Base-by-base conservation (phyloP, 2,888 invertebrate genomes). In the Hirtodrosophila cameraria region DNA sequence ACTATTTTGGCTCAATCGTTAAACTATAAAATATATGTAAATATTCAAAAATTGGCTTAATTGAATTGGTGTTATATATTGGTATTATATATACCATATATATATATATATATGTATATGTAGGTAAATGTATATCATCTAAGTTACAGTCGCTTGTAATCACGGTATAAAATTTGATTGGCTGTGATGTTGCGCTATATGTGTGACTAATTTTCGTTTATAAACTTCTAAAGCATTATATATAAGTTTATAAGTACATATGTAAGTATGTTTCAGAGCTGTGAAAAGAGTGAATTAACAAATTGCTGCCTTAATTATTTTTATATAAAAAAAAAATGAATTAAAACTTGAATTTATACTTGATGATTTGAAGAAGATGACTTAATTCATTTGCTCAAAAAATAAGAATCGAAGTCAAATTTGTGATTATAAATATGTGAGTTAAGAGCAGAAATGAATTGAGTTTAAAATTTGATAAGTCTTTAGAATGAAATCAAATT, bases 111-210 rank as follows among this genome's bases (percentile, higher is more conserved):
- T 49, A 33, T 57, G 38, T 61, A 23, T 33, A 6, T 33, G n/a
- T n/a, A n/a, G n/a, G 12, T 35, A 18, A 53, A 36, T 39, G 3
- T 46, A 36, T 57, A 30, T 35, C 25, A 25, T 41, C 3, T 42
- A 15, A 16, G 27, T 30, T 49, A 48, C 31, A 38, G 23, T 50
- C 30, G 15, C 20, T 12, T 46, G 36, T 43, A 48, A 58, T 43
- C 49, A 50, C 25, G 35, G 45, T 72, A 70, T 62, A 62, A 58
- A 62, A 67, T 59, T 74, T 72, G 48, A 54, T 68, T 74, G 46
- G 52, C 59, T 72, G 64, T 60, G 60, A 60, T 69, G 69, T 30
- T 38, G 23, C 25, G 53, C 3, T 33, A 20, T 7, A 12, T 4
- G 6, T 30, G 2, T 42, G 52, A 58, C 54, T 54, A 54, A 50